Base-by-base conservation (phyloP, 37 sponge, comb jelly and placozoan genomes). In the Spongilla lacustris region DNA sequence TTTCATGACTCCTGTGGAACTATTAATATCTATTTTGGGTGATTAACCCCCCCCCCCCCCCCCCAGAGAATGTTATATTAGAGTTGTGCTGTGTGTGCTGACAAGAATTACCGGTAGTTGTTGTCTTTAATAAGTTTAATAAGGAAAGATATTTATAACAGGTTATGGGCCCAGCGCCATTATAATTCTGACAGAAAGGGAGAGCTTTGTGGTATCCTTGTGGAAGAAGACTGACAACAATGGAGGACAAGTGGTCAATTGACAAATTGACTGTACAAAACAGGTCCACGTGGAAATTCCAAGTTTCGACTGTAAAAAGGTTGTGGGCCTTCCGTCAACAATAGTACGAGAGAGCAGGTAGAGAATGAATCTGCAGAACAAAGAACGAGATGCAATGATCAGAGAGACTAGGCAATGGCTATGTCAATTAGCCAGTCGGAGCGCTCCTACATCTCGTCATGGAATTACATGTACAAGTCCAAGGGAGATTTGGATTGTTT, bases 241-340 rank as follows among this genome's bases (percentile, higher is more conserved):
- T 58, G 19, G 58, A 58, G 58, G 58, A 17, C 58, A 85, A 85
- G 69, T 85, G 85, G 77, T 36, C 85, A 35, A 77, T 85, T 32
- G 85, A 85, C 31, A 85, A 68, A 69, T 28, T 85, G 29, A 69
- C 77, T 36, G 78, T 26, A 68, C n/a, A 67, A 23, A 87, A 87
- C 67, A 80, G 83, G 91, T 81, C 31, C 50, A 85, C 86, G 23
- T 90, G 86, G 91, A 90, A 85, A 79, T 90, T 90, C 50, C 86
- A 90, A 69, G 77, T 90, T 76, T 38, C 67, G 10, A 86, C 80
- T 46, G 36, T 82, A 36, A 90, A 85, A 31, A 82, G 72, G 35
- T 73, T 89, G 22, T 89, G 81, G 86, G 46, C 29, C 31, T n/a
- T 74, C 50, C 38, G 87, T 87, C 19, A 88, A 87, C 46, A 88